Evolutionary conservation across 1,140 invertebrate genomes (phyloP).

Genomic region (Lanistes nyassanus): DNA sequence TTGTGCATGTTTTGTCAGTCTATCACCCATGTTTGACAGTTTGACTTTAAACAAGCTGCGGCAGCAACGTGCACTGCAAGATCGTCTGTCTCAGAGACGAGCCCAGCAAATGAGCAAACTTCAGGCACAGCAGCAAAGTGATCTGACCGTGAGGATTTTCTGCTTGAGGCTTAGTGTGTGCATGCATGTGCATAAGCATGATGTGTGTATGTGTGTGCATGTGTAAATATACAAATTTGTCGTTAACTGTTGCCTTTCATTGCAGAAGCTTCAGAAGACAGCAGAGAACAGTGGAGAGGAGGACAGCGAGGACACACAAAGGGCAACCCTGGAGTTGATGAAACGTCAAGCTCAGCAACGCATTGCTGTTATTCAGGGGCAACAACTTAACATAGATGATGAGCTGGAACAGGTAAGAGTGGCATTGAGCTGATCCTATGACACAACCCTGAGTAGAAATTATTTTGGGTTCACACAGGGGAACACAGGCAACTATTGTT

Average conservation of each 20-base stretch:
- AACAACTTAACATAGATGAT: conserved; percentile 57
- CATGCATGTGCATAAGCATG: not conserved
- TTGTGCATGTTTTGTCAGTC: not conserved
- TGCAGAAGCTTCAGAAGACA: conserved; percentile 45
- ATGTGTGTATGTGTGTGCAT: not conserved
- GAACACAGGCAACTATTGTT: too few relatives aligned
- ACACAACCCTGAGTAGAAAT: too few relatives aligned
- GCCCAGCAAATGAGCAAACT: conserved; percentile 56
- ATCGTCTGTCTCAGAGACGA: conserved; percentile 54
- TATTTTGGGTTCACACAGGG: too few relatives aligned
- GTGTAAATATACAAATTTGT: not conserved
- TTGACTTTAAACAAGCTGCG: conserved; percentile 62
- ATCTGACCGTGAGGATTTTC: conserved; percentile 45
- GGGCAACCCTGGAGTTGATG: conserved; percentile 50
- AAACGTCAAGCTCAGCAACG: conserved; percentile 60
- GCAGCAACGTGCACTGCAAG: conserved; percentile 62
- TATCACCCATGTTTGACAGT: conserved; percentile 36
- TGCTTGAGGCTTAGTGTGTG: not conserved
- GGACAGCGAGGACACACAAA: conserved; percentile 50
- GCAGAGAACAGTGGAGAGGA: conserved; percentile 57
- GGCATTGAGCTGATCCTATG: too few relatives aligned
- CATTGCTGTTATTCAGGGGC: conserved; percentile 56
- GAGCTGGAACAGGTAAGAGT: conserved; percentile 57
- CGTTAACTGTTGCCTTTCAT: conserved; percentile 9
- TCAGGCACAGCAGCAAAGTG: conserved; percentile 53